Evolutionary conservation across 2,113 vertebrate genomes (phyloP), one percentile per base, ranked within the genome.

Genomic region (Gymnobelideus leadbeateri): DNA sequence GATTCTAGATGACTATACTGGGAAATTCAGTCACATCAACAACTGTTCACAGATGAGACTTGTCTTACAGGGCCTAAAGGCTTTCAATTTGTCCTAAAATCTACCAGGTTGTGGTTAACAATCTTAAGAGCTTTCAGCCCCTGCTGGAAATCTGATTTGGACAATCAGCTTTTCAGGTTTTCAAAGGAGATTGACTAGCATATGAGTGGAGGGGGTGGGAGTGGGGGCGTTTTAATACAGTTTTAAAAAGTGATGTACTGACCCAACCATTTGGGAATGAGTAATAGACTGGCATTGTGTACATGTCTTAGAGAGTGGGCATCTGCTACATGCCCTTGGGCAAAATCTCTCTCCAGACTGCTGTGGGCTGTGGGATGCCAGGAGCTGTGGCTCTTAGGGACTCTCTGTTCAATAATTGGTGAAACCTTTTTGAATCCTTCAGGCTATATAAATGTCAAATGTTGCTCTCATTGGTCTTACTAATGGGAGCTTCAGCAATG

Each of bases 401-500:
- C 84, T 92, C 91, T 94, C 37, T 95, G 95, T 94, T 84, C 26
- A 92, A 89, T 92, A 93, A 95, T 50, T 95, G 93, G 46, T 54
- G 90, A 84, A 96, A 94, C 51, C 84, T 91, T 97, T 92, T 84
- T 84, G 95, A 93, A 94, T 93, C 50, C 90, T 97, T 94, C 89
- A 97, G 94, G 94, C 91, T 96, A 23, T 77, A 68, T 94, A 96
- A 95, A 97, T 97, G 95, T 96, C 94, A 96, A 96, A 91, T 89
- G 23, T 91, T 94, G 92, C 94, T 94, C 28, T 53, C 94, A 54
- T 92, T 91, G 50, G 46, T 5, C 1, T 96, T 97, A 97, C 96
- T 95, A 96, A 93, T 95, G 92, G 96, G 84, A 51, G 26, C 92
- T 95, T 16, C 68, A 23, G 19, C 25, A 28, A 1, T 90, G 10